Conservation (phyloP, 2,113 vertebrate species). For the Echinops telfairi region DNA sequence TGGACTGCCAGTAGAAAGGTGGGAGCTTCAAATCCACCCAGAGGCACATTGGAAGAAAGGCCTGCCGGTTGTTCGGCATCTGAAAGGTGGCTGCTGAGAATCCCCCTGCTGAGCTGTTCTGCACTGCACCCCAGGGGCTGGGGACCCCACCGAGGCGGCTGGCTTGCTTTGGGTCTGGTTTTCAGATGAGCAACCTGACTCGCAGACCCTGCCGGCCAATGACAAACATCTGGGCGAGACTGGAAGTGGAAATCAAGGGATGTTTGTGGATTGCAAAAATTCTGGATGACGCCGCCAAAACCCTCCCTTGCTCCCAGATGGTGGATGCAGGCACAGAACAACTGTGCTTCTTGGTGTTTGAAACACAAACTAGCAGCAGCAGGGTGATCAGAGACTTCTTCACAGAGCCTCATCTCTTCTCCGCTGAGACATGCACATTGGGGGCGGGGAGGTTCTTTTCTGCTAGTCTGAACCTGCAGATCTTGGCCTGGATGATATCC, state of each 20-base stretch:
- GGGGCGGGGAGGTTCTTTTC: background rate
- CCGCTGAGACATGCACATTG: background rate
- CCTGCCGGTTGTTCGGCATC: background rate
- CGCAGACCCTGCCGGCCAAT: background rate
- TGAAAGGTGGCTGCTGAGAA: background rate
- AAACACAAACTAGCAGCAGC: background rate
- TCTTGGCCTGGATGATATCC: background rate
- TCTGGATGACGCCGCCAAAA: slow-evolving; percentile 69
- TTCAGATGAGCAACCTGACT: slow-evolving; percentile 61
- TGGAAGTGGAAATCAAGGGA: slow-evolving; percentile 44
- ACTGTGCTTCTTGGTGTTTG: slow-evolving; percentile 51
- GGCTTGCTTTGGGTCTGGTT: background rate
- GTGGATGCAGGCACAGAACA: slow-evolving; percentile 18
- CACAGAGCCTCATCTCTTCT: slow-evolving; percentile 48
- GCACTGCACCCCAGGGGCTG: background rate
- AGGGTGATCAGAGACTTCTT: slow-evolving; percentile 41
- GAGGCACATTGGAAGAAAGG: background rate
- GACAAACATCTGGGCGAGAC: slow-evolving; percentile 69
- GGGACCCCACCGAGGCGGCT: background rate
- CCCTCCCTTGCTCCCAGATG: slow-evolving; percentile 61
- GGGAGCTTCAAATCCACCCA: background rate
- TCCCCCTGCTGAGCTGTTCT: background rate
- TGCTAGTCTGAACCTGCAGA: background rate
- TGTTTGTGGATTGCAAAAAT: slow-evolving; percentile 59
- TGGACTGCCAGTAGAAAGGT: background rate